These are phyloP conservation scores for Merops nubicus DNA, from an alignment of 2,113 vertebrate species.

Conservation along the genomic window DNA sequence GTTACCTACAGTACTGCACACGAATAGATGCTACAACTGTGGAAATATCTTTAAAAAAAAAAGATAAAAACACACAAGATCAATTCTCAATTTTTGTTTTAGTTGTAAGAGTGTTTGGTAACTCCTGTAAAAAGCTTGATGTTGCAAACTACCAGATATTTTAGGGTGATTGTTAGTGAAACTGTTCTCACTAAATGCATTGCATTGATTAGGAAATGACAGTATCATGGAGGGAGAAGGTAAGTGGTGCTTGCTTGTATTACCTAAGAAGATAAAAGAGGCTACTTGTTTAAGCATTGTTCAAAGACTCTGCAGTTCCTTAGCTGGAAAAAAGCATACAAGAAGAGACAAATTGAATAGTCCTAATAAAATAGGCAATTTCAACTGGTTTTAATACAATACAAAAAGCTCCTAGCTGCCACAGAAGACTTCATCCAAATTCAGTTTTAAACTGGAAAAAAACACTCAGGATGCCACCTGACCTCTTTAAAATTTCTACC, in stretches of 20 bases:
- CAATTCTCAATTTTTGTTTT: background rate
- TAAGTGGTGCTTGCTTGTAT: conserved; percentile 10
- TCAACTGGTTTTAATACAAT: background rate
- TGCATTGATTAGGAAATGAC: conserved; percentile 39
- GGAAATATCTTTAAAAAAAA: background rate
- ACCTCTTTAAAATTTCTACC: background rate
- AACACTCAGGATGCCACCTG: background rate
- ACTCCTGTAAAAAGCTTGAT: background rate
- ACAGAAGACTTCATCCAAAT: background rate
- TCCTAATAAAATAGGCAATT: background rate
- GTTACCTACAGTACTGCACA: background rate
- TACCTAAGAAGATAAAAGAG: background rate
- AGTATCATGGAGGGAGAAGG: background rate
- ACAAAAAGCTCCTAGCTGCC: background rate
- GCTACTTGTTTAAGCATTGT: conserved; percentile 4
- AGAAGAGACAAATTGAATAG: background rate
- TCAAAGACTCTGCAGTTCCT: background rate
- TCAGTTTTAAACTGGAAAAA: background rate
- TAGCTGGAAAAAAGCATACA: background rate
- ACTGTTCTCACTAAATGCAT: background rate
- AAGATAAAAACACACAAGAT: background rate
- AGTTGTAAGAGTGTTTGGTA: background rate
- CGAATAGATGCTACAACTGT: background rate
- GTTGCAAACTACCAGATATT: background rate
- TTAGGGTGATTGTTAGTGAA: background rate